Conservation (phyloP, 1,140 invertebrate genomes). For the Augochlora pura region DNA sequence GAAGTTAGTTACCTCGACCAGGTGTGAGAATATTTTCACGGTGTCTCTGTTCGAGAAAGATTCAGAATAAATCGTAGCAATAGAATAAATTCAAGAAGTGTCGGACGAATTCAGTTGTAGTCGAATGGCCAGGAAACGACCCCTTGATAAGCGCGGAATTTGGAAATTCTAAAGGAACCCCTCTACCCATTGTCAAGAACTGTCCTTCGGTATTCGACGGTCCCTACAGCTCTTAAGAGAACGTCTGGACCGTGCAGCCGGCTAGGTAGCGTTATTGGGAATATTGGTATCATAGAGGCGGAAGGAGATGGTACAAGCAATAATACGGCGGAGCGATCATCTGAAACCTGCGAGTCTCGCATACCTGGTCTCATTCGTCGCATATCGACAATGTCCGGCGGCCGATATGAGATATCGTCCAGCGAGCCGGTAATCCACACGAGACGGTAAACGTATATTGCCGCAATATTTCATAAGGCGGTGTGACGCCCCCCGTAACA, state of each 20-base stretch:
- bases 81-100: no score
- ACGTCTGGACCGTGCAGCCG: conserved; percentile 11
- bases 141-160: neutral
- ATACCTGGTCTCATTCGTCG: conserved; percentile 78
- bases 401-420: conserved; percentile 79
- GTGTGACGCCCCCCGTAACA: conserved; percentile 73
- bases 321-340: conserved; percentile 73
- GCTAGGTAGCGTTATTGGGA: conserved; percentile 62
- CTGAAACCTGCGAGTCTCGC: conserved; percentile 72
- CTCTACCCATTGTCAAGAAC: conserved; percentile 8
- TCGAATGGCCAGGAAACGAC: neutral
- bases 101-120: no score
- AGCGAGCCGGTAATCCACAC: conserved; percentile 74
- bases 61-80: no score
- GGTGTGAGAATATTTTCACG: no score
- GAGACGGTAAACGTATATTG: conserved; percentile 77
- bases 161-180: conserved; percentile 23
- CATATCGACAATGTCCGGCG: conserved; percentile 78
- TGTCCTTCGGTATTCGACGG: conserved; percentile 26
- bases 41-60: no score
- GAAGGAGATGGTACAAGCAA: conserved; percentile 67
- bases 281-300: conserved; percentile 71
- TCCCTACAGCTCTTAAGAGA: neutral
- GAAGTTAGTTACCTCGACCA: no score
- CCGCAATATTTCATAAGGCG: conserved; percentile 76